Conservation (phyloP, 2,113 vertebrate species). For the Platichthys stellatus region DNA sequence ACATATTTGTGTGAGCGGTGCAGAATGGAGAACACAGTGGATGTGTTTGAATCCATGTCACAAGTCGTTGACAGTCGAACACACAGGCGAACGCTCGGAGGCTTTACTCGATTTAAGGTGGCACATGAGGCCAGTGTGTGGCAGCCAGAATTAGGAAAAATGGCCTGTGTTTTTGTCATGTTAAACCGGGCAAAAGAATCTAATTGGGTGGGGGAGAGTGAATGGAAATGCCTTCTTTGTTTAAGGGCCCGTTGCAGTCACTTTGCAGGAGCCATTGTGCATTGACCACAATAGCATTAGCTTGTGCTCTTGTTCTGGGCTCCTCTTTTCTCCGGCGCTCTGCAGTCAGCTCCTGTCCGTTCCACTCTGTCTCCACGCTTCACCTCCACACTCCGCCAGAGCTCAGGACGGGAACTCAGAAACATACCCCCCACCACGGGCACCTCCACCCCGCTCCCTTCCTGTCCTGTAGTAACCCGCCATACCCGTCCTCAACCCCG, state of each 20-base stretch:
- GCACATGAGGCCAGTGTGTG: slow-evolving; percentile 67
- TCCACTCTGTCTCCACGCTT: slow-evolving; percentile 86
- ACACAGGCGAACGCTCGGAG: slow-evolving; percentile 58
- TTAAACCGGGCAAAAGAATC: slow-evolving; percentile 81
- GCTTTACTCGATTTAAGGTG: slow-evolving; percentile 72
- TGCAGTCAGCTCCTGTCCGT: slow-evolving; percentile 87
- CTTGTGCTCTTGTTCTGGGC: slow-evolving; percentile 81
- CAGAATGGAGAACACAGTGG: slow-evolving; percentile 61
- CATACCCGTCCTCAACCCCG: slow-evolving; percentile 41
- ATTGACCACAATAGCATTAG: slow-evolving; percentile 86
- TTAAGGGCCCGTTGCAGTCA: slow-evolving; percentile 86
- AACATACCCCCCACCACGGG: slow-evolving; percentile 70
- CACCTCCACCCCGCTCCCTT: slow-evolving; percentile 38
- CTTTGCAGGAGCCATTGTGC: slow-evolving; percentile 87
- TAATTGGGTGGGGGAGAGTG: slow-evolving; percentile 81
- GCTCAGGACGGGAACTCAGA: slow-evolving; percentile 48
- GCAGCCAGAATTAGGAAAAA: slow-evolving; percentile 79
- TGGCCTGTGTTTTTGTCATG: slow-evolving; percentile 82
- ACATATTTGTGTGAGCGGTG: slow-evolving; percentile 56
- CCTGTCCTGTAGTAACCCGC: slow-evolving; percentile 52
- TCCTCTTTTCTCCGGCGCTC: slow-evolving; percentile 80
- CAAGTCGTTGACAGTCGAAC: slow-evolving; percentile 79
- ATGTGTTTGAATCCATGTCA: slow-evolving; percentile 76
- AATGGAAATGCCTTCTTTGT: slow-evolving; percentile 81
- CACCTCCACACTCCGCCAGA: slow-evolving; percentile 79